phyloP scores from a whole-genome alignment of 2,113 vertebrate genomes.

The Alaudala cheleensis region DNA sequence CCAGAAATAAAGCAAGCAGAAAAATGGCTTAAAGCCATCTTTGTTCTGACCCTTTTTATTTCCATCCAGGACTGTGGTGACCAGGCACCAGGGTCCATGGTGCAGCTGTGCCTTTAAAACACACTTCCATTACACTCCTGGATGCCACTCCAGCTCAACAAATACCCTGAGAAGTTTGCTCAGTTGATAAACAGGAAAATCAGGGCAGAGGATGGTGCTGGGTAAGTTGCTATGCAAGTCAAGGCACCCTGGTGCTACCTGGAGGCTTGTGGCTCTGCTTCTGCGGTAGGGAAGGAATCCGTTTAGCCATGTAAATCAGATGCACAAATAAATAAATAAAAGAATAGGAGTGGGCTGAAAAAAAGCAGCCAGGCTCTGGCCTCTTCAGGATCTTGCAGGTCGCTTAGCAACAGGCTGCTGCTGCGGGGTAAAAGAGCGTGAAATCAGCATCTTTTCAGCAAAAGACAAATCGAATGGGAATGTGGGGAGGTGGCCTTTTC shows the following conservation, averaged over 20 bases:
- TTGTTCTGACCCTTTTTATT: not conserved
- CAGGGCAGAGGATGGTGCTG: not conserved
- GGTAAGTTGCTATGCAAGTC: not conserved
- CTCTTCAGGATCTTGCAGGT: conserved; percentile 37
- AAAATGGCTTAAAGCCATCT: not conserved
- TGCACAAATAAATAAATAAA: conserved; percentile 9
- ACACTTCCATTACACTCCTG: not conserved
- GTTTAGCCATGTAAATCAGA: not conserved
- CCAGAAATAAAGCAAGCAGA: not conserved
- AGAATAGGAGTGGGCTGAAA: not conserved
- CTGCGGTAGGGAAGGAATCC: not conserved
- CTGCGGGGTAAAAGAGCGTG: conserved; percentile 5
- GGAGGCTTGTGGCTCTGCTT: not conserved
- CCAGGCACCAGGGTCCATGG: accelerated
- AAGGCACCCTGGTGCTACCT: not conserved
- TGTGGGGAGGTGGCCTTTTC: not conserved
- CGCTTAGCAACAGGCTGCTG: conserved; percentile 64
- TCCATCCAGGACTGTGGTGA: not conserved
- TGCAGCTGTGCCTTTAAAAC: not conserved
- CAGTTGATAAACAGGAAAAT: not conserved
- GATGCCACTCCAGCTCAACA: not conserved
- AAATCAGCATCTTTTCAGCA: conserved; percentile 51
- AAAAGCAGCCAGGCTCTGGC: not conserved
- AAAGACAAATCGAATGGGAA: conserved; percentile 41
- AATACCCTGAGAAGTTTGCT: not conserved